Percentiles rank a stretch among this genome's conserved stretches.
phyloP scores from a whole-genome alignment of 2,113 vertebrate species.

The Elachura formosa region DNA sequence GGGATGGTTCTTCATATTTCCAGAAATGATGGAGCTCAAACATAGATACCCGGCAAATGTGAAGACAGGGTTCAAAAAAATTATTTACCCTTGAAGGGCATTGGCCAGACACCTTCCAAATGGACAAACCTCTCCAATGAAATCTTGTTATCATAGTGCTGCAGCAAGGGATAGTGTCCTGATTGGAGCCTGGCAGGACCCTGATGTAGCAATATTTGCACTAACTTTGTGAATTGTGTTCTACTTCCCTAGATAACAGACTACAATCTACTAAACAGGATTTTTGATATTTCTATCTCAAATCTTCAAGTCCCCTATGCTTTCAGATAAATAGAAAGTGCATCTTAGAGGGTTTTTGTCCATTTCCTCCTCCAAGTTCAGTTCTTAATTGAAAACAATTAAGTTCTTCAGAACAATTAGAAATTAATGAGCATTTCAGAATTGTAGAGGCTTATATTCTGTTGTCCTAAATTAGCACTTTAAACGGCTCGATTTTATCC shows the following conservation, averaged over 20 bases:
- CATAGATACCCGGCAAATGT: not conserved
- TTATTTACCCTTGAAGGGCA: not conserved
- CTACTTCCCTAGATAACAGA: not conserved
- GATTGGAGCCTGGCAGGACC: not conserved
- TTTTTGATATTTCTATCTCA: not conserved
- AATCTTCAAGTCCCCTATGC: not conserved
- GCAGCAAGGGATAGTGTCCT: not conserved
- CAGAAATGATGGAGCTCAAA: not conserved
- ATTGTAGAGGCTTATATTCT: not conserved
- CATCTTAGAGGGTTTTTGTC: not conserved
- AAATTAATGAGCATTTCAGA: slow-evolving; percentile 8
- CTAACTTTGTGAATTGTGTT: not conserved
- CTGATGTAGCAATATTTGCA: accelerated
- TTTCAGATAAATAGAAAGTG: not conserved
- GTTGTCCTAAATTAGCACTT: slow-evolving; percentile 30
- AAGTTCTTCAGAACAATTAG: not conserved
- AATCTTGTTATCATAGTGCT: not conserved
- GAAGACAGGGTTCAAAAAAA: not conserved
- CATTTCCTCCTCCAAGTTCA: not conserved
- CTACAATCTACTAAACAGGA: not conserved
- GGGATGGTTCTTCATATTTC: not conserved
- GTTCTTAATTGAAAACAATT: not conserved
- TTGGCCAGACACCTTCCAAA: not conserved
- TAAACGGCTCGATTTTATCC: slow-evolving; percentile 27
- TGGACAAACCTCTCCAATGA: not conserved